A percentile compares a stretch with the other conserved stretches of the same genome.
These are phyloP conservation scores for Falco biarmicus DNA, from an alignment of 2,797 vertebrate genomes.

Conservation along the genomic window DNA sequence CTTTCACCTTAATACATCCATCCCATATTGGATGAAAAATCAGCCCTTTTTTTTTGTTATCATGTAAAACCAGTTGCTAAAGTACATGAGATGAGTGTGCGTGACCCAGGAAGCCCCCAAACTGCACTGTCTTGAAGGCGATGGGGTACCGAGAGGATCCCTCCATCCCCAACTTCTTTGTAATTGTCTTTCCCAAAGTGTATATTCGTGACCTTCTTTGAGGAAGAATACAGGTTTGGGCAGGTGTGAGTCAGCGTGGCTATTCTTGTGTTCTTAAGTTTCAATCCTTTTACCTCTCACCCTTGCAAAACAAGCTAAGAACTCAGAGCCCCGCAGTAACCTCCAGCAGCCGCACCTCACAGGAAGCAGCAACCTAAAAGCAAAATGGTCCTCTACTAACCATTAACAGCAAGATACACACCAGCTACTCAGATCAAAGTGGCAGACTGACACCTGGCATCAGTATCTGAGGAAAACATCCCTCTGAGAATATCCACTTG, in stretches of 20 bases:
- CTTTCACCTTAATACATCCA: neutral
- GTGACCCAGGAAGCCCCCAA: neutral
- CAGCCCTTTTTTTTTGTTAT: neutral
- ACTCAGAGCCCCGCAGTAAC: neutral
- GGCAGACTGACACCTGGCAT: neutral
- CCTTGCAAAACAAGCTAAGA: neutral
- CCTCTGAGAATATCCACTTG: neutral
- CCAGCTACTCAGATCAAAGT: neutral
- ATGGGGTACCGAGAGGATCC: neutral
- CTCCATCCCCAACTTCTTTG: neutral
- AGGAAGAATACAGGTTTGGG: neutral
- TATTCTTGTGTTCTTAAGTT: neutral
- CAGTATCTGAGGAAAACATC: neutral
- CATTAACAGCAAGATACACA: conserved; percentile 5
- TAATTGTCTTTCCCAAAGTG: neutral
- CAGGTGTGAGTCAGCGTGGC: neutral
- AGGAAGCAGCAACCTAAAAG: neutral
- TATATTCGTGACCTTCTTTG: neutral
- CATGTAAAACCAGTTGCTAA: neutral
- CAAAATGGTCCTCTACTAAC: neutral
- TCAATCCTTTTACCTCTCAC: neutral
- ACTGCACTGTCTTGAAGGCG: accelerated
- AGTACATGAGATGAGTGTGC: accelerated
- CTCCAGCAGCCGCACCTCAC: neutral
- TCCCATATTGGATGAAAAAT: neutral